Conservation (phyloP, 2,797 vertebrate species). For the Poeciliopsis infans region DNA sequence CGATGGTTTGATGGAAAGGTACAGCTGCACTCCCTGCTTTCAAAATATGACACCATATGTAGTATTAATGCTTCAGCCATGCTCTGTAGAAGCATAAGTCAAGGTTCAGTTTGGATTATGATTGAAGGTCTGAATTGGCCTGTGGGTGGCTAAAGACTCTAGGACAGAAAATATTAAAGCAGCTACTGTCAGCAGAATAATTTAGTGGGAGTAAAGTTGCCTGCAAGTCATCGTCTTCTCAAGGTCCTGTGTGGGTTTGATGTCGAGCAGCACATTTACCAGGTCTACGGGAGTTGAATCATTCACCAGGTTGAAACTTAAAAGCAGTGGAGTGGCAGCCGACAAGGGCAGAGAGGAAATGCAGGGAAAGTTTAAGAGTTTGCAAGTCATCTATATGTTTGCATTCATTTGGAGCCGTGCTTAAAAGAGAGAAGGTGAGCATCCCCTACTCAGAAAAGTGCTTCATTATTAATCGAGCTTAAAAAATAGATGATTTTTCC, state of each 20-base stretch:
- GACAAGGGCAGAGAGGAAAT: neutral
- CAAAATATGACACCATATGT: neutral
- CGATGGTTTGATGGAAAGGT: neutral
- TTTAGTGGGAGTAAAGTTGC: slow-evolving; percentile 8
- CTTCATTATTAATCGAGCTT: neutral
- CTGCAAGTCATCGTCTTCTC: slow-evolving; percentile 14
- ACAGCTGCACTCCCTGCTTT: neutral
- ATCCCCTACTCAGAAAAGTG: neutral
- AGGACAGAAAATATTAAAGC: slow-evolving; percentile 21
- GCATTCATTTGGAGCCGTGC: neutral
- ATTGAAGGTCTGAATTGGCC: slow-evolving; percentile 34
- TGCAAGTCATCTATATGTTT: neutral
- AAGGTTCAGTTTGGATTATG: slow-evolving; percentile 4
- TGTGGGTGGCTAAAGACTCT: slow-evolving; percentile 30
- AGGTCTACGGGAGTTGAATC: neutral
- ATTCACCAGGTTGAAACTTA: slow-evolving; percentile 19
- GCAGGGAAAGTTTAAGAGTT: neutral
- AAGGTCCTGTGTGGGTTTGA: slow-evolving; percentile 30
- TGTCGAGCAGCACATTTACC: neutral
- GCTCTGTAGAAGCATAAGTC: neutral
- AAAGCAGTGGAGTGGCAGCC: neutral
- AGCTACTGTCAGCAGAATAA: slow-evolving; percentile 1
- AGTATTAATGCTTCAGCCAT: neutral
- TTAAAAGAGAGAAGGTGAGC: neutral
- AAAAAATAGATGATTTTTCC: slow-evolving; percentile 3